These are phyloP conservation scores for Melanotus villosus DNA, from an alignment of 2,888 invertebrate genomes.

Conservation along the genomic window DNA sequence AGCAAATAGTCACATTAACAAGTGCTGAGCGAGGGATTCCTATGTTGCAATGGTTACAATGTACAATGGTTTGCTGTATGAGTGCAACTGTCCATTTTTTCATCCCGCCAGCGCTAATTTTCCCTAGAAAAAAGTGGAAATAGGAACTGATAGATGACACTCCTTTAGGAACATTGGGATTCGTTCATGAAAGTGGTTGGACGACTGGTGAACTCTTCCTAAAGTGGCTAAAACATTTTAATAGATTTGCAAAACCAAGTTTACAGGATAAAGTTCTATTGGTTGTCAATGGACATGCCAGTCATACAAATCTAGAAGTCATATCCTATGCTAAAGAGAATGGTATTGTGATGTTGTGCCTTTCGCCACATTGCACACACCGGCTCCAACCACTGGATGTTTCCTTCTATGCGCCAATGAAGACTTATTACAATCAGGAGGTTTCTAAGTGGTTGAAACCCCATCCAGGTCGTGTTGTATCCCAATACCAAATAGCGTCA, in stretches of 20 bases:
- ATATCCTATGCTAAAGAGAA: constrained; percentile 52
- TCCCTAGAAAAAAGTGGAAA: not conserved
- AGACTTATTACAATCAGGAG: constrained; percentile 26
- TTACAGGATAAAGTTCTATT: constrained; percentile 47
- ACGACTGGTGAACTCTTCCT: not conserved
- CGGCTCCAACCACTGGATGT: constrained; percentile 28
- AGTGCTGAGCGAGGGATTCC: constrained; percentile 30
- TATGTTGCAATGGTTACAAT: too few species aligned
- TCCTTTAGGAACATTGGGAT: not conserved
- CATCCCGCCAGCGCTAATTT: constrained; percentile 18
- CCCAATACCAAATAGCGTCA: constrained; percentile 5
- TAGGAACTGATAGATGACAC: not conserved
- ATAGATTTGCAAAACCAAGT: not conserved
- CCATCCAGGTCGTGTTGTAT: not conserved
- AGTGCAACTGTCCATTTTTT: constrained; percentile 9
- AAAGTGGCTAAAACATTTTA: constrained; percentile 5
- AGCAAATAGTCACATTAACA: constrained; percentile 20
- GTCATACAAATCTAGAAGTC: constrained; percentile 37
- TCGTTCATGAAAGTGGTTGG: not conserved
- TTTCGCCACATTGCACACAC: constrained; percentile 35
- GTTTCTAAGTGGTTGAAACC: not conserved
- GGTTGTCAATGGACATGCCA: constrained; percentile 52
- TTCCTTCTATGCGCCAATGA: constrained; percentile 17
- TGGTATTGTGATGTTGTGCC: constrained; percentile 47
- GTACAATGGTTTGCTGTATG: constrained; percentile 4